phyloP scores from a whole-genome alignment of 2,113 vertebrate species.

The Meles meles region DNA sequence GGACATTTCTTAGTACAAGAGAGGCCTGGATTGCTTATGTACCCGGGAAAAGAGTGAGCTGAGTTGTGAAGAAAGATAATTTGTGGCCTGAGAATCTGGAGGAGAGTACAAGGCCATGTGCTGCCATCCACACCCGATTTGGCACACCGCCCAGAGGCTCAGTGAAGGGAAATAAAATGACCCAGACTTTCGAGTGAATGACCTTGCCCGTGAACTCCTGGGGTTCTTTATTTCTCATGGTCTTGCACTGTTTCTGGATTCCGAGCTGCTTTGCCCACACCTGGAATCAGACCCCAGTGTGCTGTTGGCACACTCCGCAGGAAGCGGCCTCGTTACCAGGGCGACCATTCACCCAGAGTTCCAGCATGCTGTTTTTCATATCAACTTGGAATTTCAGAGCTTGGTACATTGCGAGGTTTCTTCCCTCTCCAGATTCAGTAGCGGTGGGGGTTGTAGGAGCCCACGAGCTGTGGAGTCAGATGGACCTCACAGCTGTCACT shows the following conservation, averaged over 20 bases:
- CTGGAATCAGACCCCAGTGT: background rate
- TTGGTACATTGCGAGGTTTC: fast-evolving
- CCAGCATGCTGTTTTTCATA: background rate
- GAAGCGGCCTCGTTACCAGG: background rate
- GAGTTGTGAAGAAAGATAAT: background rate
- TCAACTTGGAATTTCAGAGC: background rate
- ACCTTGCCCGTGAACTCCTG: background rate
- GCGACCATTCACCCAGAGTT: background rate
- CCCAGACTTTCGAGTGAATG: background rate
- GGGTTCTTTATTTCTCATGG: background rate
- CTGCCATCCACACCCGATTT: background rate
- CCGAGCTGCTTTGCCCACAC: background rate
- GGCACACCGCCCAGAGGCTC: background rate
- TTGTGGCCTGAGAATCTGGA: background rate
- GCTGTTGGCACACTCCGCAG: background rate
- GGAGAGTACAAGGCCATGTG: fast-evolving
- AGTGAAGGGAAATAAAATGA: background rate
- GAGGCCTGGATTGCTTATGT: background rate
- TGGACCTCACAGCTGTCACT: background rate
- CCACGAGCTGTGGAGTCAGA: background rate
- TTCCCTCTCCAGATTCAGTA: background rate
- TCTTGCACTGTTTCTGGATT: background rate
- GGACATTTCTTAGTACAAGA: background rate
- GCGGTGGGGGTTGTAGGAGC: background rate
- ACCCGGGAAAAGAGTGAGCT: background rate